Conservation (phyloP, 2,888 invertebrate genomes). For the Mongoloraphidia duomilia region DNA sequence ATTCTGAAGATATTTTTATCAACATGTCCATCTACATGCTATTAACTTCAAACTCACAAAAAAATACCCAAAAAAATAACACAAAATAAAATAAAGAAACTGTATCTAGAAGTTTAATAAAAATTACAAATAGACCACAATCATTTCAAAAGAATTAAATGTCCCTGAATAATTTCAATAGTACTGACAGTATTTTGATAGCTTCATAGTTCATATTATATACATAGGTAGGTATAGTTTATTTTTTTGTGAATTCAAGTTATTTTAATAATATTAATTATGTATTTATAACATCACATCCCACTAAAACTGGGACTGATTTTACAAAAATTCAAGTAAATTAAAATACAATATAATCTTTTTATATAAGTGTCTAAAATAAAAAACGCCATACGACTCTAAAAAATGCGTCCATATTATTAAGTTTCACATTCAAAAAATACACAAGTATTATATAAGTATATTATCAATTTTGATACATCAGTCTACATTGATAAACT, state of each 20-base stretch:
- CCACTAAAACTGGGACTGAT: conserved; percentile 34
- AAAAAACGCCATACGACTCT: conserved; percentile 19
- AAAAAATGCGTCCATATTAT: conserved; percentile 14
- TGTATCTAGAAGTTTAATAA: not conserved
- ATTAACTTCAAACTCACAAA: not conserved
- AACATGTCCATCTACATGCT: no score
- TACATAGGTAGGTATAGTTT: not conserved
- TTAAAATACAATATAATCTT: conserved; percentile 14
- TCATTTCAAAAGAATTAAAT: not conserved
- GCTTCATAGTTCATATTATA: not conserved
- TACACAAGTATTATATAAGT: conserved; percentile 23
- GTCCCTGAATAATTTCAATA: not conserved
- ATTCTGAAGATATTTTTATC: not conserved
- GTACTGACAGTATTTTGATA: not conserved
- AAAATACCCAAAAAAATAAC: not conserved
- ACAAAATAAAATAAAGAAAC: not conserved
- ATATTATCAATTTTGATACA: conserved; percentile 14
- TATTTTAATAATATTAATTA: not conserved
- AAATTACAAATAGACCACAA: not conserved
- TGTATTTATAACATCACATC: conserved; percentile 23
- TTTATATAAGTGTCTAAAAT: conserved; percentile 11
- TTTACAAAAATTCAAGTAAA: conserved; percentile 13
- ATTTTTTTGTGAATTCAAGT: not conserved
- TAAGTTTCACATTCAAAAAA: conserved; percentile 30
- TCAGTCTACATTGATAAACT: conserved; percentile 31